phyloP scores from a whole-genome alignment of 2,113 vertebrate species.

The Himantopus leucocephalus region DNA sequence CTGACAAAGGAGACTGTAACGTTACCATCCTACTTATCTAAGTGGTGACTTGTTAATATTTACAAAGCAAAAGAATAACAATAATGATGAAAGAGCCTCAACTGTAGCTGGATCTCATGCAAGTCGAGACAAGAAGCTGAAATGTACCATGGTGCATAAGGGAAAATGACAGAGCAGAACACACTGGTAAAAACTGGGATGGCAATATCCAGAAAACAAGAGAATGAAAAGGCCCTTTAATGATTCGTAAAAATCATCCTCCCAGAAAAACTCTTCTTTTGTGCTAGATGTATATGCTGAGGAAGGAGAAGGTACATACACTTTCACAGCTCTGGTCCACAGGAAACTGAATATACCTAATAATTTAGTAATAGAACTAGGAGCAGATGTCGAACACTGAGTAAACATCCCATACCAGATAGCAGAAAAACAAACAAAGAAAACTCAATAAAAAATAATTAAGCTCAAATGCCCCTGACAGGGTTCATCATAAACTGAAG shows the following conservation, averaged over 20 bases:
- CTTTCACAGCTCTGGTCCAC: background rate
- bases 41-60: background rate
- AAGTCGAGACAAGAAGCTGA: background rate
- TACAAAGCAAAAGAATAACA: background rate
- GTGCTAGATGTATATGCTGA: background rate
- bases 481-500: background rate
- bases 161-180: background rate
- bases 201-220: background rate
- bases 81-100: background rate
- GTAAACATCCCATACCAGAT: background rate
- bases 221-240: background rate
- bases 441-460: constrained; percentile 25
- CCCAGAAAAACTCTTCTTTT: background rate
- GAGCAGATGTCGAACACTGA: constrained; percentile 36
- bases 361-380: background rate
- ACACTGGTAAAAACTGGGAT: background rate
- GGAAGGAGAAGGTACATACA: background rate
- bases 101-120: background rate
- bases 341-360: background rate
- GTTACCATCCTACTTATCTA: background rate
- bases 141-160: background rate
- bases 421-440: constrained; percentile 38
- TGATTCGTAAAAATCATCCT: background rate
- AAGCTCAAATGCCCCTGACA: background rate
- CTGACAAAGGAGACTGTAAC: background rate